phyloP scores from a whole-genome alignment of 2,888 invertebrate genomes.

The Eristalinus sepulchralis region DNA sequence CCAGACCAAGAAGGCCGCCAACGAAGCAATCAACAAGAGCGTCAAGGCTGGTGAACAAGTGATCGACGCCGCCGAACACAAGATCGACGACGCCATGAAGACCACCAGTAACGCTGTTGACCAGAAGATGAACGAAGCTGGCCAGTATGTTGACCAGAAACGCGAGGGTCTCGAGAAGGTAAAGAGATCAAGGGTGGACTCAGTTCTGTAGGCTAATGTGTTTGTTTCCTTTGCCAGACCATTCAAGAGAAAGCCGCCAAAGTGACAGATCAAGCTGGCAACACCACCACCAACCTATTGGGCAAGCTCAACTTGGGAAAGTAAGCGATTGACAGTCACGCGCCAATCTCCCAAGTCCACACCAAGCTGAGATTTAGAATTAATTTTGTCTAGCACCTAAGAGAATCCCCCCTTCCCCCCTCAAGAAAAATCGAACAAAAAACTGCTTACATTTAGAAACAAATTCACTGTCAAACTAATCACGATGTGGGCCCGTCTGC shows the following conservation, averaged over 20 bases:
- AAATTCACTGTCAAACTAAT: conserved; percentile 37
- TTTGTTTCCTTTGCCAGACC: conserved; percentile 72
- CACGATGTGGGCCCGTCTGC: not conserved
- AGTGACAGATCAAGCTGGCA: conserved; percentile 78
- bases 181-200: not conserved
- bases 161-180: conserved; percentile 80
- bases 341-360: not conserved
- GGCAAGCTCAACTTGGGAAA: conserved; percentile 79
- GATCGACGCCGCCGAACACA: conserved; percentile 82
- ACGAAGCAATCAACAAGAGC: conserved; percentile 81
- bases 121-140: conserved; percentile 84
- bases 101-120: conserved; percentile 83
- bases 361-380: conserved; percentile 57
- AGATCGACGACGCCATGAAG: conserved; percentile 83
- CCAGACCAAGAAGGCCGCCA: conserved; percentile 81
- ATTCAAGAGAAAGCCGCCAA: conserved; percentile 77
- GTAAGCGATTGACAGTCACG: conserved; percentile 54
- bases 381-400: conserved; percentile 59
- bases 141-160: conserved; percentile 84
- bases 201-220: not conserved
- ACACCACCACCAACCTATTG: conserved; percentile 78
- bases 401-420: not conserved
- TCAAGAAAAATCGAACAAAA: conserved; percentile 11
- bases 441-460: conserved; percentile 33
- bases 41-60: conserved; percentile 81